Evolutionary conservation across 2,797 vertebrate genomes (phyloP), one percentile per base, ranked within the genome.

Genomic region (Ctenochaetus hawaiiensis): DNA sequence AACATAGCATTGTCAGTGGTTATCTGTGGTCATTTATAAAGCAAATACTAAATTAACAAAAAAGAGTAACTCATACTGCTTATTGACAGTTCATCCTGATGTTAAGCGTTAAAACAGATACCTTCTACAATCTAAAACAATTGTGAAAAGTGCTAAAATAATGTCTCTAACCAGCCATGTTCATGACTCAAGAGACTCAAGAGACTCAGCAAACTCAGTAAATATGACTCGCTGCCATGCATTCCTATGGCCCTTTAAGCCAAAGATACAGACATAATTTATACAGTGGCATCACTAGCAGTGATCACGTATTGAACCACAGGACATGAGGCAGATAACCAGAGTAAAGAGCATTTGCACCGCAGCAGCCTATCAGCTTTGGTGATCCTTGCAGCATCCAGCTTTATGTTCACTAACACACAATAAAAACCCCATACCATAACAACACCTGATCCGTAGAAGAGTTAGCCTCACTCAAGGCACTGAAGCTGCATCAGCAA

Each of bases 331-430:
- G 23, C 66, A 67, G 59, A 56, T 57, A 72, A 69, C 14, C 49
- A 22, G 34, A 65, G 49, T 18, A 69, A 77, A 83, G 45, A 51
- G 10, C 18, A 8, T 67, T 77, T 37, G 26, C 64, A 49, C 49
- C 48, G 72, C 58, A 52, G 45, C 59, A 62, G 68, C 61, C 57
- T 16, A 17, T 72, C 59, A 66, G 47, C 59, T 51, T 7, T 4
- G 17, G 44, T 68, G 10, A 68, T 44, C 69, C 47, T 63, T 30
- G 23, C 52, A 39, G 61, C 23, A 12, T 13, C 48, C 53, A 49
- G 16, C 47, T 23, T 53, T 17, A 34, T 37, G 54, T 54, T 53
- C 67, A 47, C 13, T 13, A 67, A 37, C 37, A 34, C 62, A 61
- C 13, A 12, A 48, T 23, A 59, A n/a, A 23, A 41, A 66, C 26